Percentiles rank a stretch among this genome's conserved stretches.
Evolutionary conservation across 2,797 vertebrate species (phyloP).

Genomic region (Acomys russatus): DNA sequence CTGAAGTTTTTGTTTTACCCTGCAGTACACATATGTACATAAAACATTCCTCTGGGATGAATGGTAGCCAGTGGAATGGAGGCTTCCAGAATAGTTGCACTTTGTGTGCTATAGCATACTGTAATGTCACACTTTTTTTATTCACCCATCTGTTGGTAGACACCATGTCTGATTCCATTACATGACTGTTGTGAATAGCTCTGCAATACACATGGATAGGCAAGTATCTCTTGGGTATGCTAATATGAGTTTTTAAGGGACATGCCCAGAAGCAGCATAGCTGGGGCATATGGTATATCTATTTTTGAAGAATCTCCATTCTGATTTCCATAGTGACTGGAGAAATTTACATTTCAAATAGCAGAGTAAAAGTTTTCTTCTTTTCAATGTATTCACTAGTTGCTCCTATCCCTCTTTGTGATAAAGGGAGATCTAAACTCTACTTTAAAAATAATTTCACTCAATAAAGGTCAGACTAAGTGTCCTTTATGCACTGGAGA

Average conservation of each 20-base stretch:
- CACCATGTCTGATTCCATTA: neutral
- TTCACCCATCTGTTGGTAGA: neutral
- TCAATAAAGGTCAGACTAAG: neutral
- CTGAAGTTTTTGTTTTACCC: neutral
- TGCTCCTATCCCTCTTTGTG: neutral
- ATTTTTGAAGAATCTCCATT: neutral
- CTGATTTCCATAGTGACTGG: neutral
- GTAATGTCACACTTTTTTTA: neutral
- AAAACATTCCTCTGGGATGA: neutral
- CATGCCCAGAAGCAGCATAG: neutral
- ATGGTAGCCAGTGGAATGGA: neutral
- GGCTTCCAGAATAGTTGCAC: neutral
- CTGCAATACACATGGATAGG: neutral
- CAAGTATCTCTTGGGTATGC: neutral
- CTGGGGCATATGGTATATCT: neutral
- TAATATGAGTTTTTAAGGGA: neutral
- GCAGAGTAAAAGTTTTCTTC: neutral
- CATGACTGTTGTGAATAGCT: neutral
- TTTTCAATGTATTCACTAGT: neutral
- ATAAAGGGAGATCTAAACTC: neutral
- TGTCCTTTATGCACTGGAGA: neutral
- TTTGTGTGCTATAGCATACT: neutral
- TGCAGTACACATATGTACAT: neutral
- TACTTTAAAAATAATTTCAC: neutral
- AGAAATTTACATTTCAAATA: neutral